Percentiles rank a stretch among this genome's conserved stretches.
These are phyloP conservation scores for Arctocebus calabarensis DNA, from an alignment of 2,797 vertebrate species.

Conservation along the genomic window DNA sequence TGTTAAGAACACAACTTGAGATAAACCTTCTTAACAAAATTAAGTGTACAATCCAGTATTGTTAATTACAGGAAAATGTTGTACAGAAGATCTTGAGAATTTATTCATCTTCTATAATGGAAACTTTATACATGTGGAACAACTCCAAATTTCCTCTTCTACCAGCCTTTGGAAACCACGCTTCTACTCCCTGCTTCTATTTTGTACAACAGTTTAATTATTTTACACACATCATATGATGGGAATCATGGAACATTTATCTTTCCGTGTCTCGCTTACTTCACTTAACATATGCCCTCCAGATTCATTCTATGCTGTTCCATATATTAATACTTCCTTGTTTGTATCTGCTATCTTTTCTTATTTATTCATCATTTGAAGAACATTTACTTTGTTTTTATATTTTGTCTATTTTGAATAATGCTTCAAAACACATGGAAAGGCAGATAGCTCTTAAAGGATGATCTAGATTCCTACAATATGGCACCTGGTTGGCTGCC, in stretches of 20 bases:
- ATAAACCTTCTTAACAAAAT: not conserved
- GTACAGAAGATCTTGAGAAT: not conserved
- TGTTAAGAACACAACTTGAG: not conserved
- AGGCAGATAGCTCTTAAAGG: not conserved
- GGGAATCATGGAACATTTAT: not conserved
- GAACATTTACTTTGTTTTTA: not conserved
- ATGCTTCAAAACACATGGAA: not conserved
- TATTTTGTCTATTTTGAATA: not conserved
- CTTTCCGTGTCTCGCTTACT: not conserved
- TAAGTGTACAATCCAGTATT: not conserved
- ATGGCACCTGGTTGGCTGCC: not conserved
- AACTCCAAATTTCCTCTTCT: not conserved
- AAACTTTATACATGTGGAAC: not conserved
- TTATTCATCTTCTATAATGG: not conserved
- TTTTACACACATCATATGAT: not conserved
- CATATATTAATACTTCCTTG: not conserved
- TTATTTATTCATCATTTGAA: not conserved
- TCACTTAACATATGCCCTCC: not conserved
- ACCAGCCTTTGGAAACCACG: not conserved
- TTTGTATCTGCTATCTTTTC: not conserved
- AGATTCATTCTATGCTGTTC: not conserved
- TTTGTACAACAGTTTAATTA: not conserved
- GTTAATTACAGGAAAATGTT: not conserved
- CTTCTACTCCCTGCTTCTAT: not conserved
- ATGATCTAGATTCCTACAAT: not conserved